Evolutionary conservation across 2,113 vertebrate species (phyloP).

Genomic region (Ammodytes dubius): DNA sequence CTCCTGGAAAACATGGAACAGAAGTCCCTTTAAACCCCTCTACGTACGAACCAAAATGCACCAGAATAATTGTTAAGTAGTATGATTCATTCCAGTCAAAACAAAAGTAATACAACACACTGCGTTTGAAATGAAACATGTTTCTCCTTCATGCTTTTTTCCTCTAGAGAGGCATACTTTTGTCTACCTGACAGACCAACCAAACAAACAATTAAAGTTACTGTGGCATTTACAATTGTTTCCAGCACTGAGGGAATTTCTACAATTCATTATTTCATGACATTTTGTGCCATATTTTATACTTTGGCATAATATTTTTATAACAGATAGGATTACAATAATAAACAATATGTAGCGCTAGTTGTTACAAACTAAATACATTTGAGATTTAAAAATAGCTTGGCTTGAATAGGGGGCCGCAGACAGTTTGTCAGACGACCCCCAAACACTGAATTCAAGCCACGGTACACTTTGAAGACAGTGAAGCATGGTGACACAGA

Average conservation of each 20-base stretch:
- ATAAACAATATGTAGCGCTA: neutral
- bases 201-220: neutral
- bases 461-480: too few relatives aligned
- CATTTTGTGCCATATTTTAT: too few relatives aligned
- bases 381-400: neutral
- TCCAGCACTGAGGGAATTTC: neutral
- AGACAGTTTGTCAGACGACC: too few relatives aligned
- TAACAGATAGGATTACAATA: too few relatives aligned
- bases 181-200: neutral
- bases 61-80: neutral
- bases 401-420: too few relatives aligned
- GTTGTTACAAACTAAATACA: neutral
- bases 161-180: neutral
- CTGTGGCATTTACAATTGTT: neutral
- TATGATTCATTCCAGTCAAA: neutral
- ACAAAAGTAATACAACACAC: neutral
- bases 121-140: neutral
- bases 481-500: too few relatives aligned
- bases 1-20: slow-evolving; percentile 82
- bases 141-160: neutral
- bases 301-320: neutral
- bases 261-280: too few relatives aligned
- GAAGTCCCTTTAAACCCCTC: neutral
- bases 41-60: neutral
- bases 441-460: too few relatives aligned